Conservation (phyloP, 1,140 invertebrate genomes). For the Notospermus geniculatus region DNA sequence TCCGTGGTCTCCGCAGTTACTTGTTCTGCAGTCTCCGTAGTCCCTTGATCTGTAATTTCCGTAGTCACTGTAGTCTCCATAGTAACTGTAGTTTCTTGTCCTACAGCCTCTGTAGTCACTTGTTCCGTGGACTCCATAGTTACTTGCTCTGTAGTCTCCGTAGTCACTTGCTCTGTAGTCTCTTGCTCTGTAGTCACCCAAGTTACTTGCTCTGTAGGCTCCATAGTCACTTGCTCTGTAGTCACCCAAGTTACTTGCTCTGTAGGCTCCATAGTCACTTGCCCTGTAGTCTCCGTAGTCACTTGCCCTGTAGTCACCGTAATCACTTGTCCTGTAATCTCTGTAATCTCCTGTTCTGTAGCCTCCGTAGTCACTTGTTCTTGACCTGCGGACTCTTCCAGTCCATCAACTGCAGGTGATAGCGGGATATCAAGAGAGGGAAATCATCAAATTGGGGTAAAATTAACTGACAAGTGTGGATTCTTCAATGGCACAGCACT, state of each 20-base stretch:
- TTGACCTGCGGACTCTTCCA: constrained; percentile 13
- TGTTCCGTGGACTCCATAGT: constrained; percentile 8
- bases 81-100: neutral
- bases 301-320: too few relatives aligned
- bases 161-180: neutral
- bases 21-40: too few relatives aligned
- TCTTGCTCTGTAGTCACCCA: neutral
- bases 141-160: neutral
- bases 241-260: constrained; percentile 5
- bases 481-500: too few relatives aligned
- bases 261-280: constrained; percentile 6
- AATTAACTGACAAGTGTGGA: too few relatives aligned
- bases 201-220: too few relatives aligned
- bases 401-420: constrained; percentile 5
- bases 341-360: neutral
- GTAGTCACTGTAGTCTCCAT: too few relatives aligned
- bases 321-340: constrained; percentile 4
- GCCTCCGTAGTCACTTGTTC: constrained; percentile 9
- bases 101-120: constrained; percentile 1
- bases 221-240: neutral
- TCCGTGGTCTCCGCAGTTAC: constrained; percentile 10
- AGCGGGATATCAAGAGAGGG: too few relatives aligned
- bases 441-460: too few relatives aligned
- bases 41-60: constrained; percentile 6
- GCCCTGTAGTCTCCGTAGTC: constrained; percentile 1